Base-by-base conservation (phyloP, 2,888 invertebrate genomes). In the Lymantria monacha region DNA sequence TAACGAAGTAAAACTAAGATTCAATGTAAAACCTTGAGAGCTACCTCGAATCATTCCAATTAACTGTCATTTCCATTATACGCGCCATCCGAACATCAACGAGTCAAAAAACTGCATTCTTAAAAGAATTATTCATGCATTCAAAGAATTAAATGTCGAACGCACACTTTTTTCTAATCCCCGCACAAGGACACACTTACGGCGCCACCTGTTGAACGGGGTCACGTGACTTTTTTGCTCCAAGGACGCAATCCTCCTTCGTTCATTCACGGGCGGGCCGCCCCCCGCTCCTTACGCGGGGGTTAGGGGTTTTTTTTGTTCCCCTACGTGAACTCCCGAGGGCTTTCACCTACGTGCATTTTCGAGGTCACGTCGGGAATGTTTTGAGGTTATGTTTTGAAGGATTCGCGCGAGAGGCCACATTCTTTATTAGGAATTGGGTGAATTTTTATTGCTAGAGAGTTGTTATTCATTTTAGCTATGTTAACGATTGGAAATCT, bases 181-280 rank as follows among this genome's bases (percentile, higher is more conserved):
- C 55, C 71, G 75, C 75, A 79, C 87, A 89, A 88, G 88, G 90
- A 89, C 88, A 82, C 84, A 83, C 74, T 83, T 74, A 84, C 85
- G 87, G 84, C 76, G 87, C 85, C 89, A 91, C 90, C 90, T 91
- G 90, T 91, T 91, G 90, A 81, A 72, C 74, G 74, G 72, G 83
- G 87, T 87, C 90, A 90, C 89, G 89, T 90, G 88, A 89, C 90
- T 89, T 91, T 91, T 91, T 91, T 90, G 87, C 87, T 86, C 79
- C 86, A 91, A 90, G 90, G 89, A 90, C 89, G 87, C 82, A 79
- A 80, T 83, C 86, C 88, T 87, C 90, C 89, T 89, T 89, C 88
- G 86, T 86, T 87, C 90, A 91, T 90, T 91, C 90, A 91, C 83
- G 90, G 89, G 88, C 77, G 88, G 83, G 69, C 68, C 70, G 65